These are phyloP conservation scores for Aporophyla nigra DNA, from an alignment of 2,888 invertebrate species.

Conservation along the genomic window DNA sequence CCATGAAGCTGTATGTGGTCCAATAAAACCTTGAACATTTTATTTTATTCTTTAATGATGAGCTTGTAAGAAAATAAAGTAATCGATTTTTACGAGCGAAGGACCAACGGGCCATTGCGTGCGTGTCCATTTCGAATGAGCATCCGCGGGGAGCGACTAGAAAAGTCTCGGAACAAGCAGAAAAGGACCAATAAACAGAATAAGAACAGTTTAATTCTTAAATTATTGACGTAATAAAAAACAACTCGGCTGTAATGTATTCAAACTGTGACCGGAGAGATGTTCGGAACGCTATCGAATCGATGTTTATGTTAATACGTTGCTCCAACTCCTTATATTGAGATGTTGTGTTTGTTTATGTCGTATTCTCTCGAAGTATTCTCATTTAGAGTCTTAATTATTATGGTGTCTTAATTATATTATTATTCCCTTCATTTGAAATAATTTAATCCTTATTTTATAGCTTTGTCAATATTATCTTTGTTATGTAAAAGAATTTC, in stretches of 20 bases:
- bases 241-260: slow-evolving; percentile 84
- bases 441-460: slow-evolving; percentile 44
- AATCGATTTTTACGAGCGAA: slow-evolving; percentile 82
- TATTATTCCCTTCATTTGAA: slow-evolving; percentile 51
- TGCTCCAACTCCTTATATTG: slow-evolving; percentile 79
- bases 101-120: slow-evolving; percentile 68
- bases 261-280: slow-evolving; percentile 82
- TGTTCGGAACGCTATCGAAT: slow-evolving; percentile 81
- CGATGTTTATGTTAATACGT: slow-evolving; percentile 88
- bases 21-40: slow-evolving; percentile 69
- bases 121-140: slow-evolving; percentile 64
- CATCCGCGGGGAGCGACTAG: slow-evolving; percentile 73
- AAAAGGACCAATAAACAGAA: slow-evolving; percentile 69
- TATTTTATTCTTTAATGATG: slow-evolving; percentile 73
- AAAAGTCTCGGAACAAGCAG: slow-evolving; percentile 64
- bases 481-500: slow-evolving; percentile 5
- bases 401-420: slow-evolving; percentile 74
- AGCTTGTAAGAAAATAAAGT: slow-evolving; percentile 78
- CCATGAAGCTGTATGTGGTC: slow-evolving; percentile 65
- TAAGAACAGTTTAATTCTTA: slow-evolving; percentile 83
- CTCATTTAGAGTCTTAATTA: slow-evolving; percentile 79
- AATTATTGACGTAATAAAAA: slow-evolving; percentile 88
- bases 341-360: slow-evolving; percentile 85
- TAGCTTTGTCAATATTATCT: slow-evolving; percentile 14
- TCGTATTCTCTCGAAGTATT: slow-evolving; percentile 72